phyloP scores from a whole-genome alignment of 2,888 invertebrate genomes.

The Cataglyphis cursor region DNA sequence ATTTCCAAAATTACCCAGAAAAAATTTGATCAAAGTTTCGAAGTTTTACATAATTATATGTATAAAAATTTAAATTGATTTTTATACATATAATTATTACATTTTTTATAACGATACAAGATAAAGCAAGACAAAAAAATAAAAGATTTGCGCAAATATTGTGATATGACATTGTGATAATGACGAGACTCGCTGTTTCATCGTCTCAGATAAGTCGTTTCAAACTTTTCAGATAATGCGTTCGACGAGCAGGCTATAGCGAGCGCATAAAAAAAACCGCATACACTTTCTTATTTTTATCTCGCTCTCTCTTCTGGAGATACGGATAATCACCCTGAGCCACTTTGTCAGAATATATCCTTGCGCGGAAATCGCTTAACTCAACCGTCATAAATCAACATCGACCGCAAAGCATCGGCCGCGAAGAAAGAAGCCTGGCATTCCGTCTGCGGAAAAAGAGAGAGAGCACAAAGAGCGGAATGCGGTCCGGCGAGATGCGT shows the following conservation, averaged over 20 bases:
- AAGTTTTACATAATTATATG: neutral
- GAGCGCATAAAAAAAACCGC: neutral
- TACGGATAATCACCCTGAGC: neutral
- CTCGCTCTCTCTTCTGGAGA: neutral
- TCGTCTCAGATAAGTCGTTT: neutral
- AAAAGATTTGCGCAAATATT: neutral
- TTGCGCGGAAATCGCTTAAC: slow-evolving; percentile 21
- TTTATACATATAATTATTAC: neutral
- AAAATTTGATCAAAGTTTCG: neutral
- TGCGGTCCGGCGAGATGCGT: slow-evolving; percentile 73
- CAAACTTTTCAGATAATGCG: neutral
- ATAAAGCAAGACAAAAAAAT: neutral
- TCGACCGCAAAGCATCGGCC: slow-evolving; percentile 26
- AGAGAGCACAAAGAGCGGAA: slow-evolving; percentile 72
- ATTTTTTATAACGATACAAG: neutral
- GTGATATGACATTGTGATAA: neutral
- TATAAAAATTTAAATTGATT: neutral
- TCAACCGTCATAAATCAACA: slow-evolving; percentile 61
- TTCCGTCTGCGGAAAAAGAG: slow-evolving; percentile 60
- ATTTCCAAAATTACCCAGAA: neutral
- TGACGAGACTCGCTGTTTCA: neutral
- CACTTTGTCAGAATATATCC: slow-evolving; percentile 10
- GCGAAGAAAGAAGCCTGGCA: slow-evolving; percentile 54
- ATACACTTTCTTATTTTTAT: neutral
- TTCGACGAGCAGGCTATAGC: neutral